Conservation (phyloP, 2,113 vertebrate species). For the Lota lota region DNA sequence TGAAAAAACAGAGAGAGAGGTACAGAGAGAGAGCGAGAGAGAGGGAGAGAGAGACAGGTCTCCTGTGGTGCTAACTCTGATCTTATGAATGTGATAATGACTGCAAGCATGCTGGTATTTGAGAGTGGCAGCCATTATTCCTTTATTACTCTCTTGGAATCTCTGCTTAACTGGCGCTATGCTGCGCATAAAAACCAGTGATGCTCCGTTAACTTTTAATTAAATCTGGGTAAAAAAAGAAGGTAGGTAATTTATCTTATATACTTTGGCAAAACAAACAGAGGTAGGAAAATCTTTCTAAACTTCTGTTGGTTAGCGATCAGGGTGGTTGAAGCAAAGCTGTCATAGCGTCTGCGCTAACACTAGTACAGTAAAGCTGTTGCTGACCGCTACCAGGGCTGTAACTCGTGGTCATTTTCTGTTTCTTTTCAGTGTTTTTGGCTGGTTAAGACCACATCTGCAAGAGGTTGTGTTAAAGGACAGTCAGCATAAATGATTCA, state of each 20-base stretch:
- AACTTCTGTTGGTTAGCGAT: too few species aligned
- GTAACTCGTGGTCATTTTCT: too few species aligned
- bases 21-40: background rate
- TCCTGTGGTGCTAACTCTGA: background rate
- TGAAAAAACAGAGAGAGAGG: background rate
- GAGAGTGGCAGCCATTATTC: background rate
- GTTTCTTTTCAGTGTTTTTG: too few species aligned
- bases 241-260: background rate
- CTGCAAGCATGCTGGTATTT: background rate
- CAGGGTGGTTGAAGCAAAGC: too few species aligned
- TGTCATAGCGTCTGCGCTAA: too few species aligned
- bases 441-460: too few species aligned
- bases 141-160: constrained; percentile 1
- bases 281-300: too few species aligned
- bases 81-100: constrained; percentile 1
- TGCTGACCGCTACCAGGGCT: too few species aligned
- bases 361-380: too few species aligned
- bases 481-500: too few species aligned
- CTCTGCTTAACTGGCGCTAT: background rate
- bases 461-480: too few species aligned
- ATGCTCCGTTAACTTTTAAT: constrained; percentile 1
- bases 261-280: background rate
- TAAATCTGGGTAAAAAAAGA: background rate
- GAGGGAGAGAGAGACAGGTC: background rate
- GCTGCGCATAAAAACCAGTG: background rate